Evolutionary conservation across 2,113 vertebrate genomes (phyloP).

Genomic region (Thamnaconus septentrionalis): DNA sequence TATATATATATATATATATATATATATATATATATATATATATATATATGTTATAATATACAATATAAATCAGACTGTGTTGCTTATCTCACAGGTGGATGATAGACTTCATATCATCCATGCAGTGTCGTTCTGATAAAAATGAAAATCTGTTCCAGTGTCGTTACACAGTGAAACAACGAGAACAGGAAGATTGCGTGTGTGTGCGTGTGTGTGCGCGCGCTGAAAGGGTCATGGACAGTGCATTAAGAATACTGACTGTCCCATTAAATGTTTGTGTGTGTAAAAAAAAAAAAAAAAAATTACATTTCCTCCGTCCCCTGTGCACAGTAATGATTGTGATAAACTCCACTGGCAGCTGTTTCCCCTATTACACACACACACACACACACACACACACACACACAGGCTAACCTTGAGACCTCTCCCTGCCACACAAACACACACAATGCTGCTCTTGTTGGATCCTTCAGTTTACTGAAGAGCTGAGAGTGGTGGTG

Average conservation of each 20-base stretch:
- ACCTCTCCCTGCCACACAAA: conserved; percentile 23
- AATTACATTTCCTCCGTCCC: conserved; percentile 67
- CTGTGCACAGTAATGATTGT: conserved; percentile 57
- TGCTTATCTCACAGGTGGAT: no score
- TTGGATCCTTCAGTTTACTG: not conserved
- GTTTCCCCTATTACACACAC: conserved; percentile 58
- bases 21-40: no score
- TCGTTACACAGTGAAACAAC: no score
- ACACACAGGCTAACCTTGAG: conserved; percentile 38
- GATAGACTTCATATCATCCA: no score
- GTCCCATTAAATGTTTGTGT: conserved; percentile 50
- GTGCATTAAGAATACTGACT: conserved; percentile 52
- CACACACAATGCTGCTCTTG: not conserved
- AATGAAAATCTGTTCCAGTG: no score
- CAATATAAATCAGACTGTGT: no score
- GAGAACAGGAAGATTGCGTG: not conserved
- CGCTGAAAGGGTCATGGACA: conserved; percentile 56
- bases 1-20: no score
- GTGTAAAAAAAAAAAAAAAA: conserved; percentile 17
- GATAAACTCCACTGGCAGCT: conserved; percentile 66
- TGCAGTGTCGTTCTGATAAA: no score
- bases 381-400: conserved; percentile 17
- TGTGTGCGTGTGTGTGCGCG: not conserved
- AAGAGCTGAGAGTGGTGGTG: conserved; percentile 12
- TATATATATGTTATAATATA: no score